A percentile compares a stretch with the other conserved stretches of the same genome.
Conservation (phyloP, 2,888 invertebrate species). For the Sthenelais limicola region DNA sequence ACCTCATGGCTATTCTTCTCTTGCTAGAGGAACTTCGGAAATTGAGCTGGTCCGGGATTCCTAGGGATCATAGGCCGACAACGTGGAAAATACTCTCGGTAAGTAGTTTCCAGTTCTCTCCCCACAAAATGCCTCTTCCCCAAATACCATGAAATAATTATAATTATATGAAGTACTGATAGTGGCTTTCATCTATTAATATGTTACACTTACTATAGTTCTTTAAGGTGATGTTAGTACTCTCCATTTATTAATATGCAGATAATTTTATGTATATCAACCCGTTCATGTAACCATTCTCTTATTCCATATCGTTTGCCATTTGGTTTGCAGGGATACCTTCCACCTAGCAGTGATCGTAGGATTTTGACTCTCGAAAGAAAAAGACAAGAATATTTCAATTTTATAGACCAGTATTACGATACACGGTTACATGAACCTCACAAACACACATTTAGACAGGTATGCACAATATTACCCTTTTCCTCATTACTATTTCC, state of each 20-base stretch:
- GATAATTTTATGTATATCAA: too few relatives aligned
- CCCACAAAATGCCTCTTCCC: too few relatives aligned
- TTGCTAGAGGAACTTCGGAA: conserved; percentile 84
- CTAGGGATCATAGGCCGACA: conserved; percentile 84
- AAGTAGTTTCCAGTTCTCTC: too few relatives aligned
- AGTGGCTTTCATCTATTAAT: too few relatives aligned
- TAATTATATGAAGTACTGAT: too few relatives aligned
- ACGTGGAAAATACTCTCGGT: conserved; percentile 81
- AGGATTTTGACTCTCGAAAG: conserved; percentile 89
- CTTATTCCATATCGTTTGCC: too few relatives aligned
- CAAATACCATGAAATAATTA: too few relatives aligned
- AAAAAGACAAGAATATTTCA: conserved; percentile 96
- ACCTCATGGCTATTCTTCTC: conserved; percentile 2
- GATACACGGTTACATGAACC: conserved; percentile 90
- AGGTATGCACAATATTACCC: conserved; percentile 73
- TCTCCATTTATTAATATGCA: too few relatives aligned
- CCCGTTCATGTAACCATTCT: too few relatives aligned
- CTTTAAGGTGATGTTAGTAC: too few relatives aligned
- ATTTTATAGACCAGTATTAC: conserved; percentile 96
- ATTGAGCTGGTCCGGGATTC: conserved; percentile 93
- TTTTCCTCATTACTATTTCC: not conserved
- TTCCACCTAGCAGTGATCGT: conserved; percentile 92
- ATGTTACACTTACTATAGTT: too few relatives aligned
- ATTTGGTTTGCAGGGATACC: conserved; percentile 93
- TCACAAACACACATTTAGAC: conserved; percentile 93